These are phyloP conservation scores for Poecile montanus DNA, from an alignment of 2,797 vertebrate genomes.

Conservation along the genomic window DNA sequence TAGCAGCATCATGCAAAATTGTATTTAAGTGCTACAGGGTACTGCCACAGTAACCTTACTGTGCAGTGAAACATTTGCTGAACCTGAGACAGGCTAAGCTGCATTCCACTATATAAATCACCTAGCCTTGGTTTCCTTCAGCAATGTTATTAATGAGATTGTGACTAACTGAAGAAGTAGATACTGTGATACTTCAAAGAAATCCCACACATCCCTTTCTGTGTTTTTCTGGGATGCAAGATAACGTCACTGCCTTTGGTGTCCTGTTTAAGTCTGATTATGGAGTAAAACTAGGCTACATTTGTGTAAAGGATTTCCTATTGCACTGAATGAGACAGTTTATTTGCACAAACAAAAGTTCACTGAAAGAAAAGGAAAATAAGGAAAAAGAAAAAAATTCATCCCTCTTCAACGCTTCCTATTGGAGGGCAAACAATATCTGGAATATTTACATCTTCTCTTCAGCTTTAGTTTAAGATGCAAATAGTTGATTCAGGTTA, in stretches of 20 bases:
- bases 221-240: not conserved
- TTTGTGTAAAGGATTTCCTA: not conserved
- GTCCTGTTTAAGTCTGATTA: not conserved
- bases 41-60: not conserved
- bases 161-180: not conserved
- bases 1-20: not conserved
- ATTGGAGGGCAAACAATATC: not conserved
- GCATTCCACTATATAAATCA: not conserved
- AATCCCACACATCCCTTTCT: not conserved
- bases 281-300: not conserved
- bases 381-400: not conserved
- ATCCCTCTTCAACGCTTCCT: not conserved
- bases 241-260: not conserved
- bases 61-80: not conserved
- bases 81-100: not conserved
- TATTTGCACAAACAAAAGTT: rapidly evolving
- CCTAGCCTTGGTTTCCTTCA: not conserved
- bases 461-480: not conserved
- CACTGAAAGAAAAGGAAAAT: not conserved
- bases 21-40: not conserved
- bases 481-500: not conserved
- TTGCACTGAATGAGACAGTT: not conserved
- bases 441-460: not conserved
- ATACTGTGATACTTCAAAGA: not conserved
- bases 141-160: not conserved